Evolutionary conservation across 2,888 invertebrate genomes (phyloP).

Genomic region (Acanthosepion pharaonis): DNA sequence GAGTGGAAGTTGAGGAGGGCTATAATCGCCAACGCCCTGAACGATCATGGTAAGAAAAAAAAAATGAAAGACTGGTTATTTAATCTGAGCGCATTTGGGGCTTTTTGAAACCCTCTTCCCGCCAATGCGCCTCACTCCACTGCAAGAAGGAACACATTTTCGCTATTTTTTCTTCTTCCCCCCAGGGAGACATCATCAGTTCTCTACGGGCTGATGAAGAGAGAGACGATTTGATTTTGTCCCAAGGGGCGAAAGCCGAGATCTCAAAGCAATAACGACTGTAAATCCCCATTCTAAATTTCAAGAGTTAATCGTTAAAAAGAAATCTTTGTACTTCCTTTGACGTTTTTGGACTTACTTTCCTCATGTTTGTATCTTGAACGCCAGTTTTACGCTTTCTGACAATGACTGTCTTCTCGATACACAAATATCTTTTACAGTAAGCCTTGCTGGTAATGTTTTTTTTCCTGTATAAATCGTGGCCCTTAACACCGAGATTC

Average conservation of each 20-base stretch:
- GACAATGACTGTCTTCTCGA: background rate
- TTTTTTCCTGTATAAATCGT: background rate
- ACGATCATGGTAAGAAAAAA: too few relatives aligned
- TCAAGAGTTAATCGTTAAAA: too few relatives aligned
- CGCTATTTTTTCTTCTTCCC: background rate
- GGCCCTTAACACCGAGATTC: background rate
- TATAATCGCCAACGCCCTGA: too few relatives aligned
- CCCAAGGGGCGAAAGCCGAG: background rate
- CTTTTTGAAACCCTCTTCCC: background rate
- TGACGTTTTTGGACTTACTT: background rate
- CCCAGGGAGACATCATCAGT: background rate
- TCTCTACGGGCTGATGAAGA: background rate
- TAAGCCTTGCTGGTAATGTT: background rate
- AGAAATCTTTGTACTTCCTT: too few relatives aligned
- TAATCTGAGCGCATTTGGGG: background rate
- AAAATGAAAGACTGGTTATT: background rate
- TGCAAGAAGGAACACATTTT: background rate
- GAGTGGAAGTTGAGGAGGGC: too few relatives aligned
- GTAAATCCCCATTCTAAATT: background rate
- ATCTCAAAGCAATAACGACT: background rate
- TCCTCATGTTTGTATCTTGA: background rate
- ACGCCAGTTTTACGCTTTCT: background rate
- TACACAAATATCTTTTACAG: background rate
- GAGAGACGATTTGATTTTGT: background rate
- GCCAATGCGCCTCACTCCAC: background rate